A percentile compares a stretch with the other conserved stretches of the same genome.
These are phyloP conservation scores for Choloepus didactylus DNA, from an alignment of 2,797 vertebrate genomes.

Conservation along the genomic window DNA sequence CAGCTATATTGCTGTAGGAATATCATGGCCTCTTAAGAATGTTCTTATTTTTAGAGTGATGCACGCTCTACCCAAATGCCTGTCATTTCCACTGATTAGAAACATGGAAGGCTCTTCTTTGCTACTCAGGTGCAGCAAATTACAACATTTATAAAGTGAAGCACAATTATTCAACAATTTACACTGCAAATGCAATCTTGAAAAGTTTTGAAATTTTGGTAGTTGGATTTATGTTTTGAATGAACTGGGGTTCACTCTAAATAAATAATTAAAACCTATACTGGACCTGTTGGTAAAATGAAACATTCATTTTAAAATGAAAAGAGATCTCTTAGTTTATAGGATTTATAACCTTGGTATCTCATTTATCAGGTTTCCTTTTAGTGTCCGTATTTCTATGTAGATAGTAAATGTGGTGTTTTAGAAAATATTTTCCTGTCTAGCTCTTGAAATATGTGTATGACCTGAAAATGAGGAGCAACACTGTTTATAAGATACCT, in stretches of 20 bases:
- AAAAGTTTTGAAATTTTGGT: not conserved
- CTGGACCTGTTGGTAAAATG: not conserved
- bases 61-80: not conserved
- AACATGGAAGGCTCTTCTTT: not conserved
- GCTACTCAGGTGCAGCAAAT: not conserved
- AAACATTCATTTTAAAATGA: not conserved
- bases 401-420: not conserved
- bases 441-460: not conserved
- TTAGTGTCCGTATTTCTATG: not conserved
- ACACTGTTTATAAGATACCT: not conserved
- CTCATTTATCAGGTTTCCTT: not conserved
- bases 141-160: not conserved
- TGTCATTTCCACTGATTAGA: not conserved
- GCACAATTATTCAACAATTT: not conserved
- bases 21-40: not conserved
- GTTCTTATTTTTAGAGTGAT: not conserved
- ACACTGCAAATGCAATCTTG: not conserved
- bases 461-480: not conserved
- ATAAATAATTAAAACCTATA: not conserved
- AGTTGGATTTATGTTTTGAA: slow-evolving; percentile 35
- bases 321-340: not conserved
- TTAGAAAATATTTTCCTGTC: not conserved
- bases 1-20: not conserved
- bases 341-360: not conserved
- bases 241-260: not conserved